phyloP scores from a whole-genome alignment of 2,113 vertebrate species.

The rat (Rattus norvegicus) region DNA sequence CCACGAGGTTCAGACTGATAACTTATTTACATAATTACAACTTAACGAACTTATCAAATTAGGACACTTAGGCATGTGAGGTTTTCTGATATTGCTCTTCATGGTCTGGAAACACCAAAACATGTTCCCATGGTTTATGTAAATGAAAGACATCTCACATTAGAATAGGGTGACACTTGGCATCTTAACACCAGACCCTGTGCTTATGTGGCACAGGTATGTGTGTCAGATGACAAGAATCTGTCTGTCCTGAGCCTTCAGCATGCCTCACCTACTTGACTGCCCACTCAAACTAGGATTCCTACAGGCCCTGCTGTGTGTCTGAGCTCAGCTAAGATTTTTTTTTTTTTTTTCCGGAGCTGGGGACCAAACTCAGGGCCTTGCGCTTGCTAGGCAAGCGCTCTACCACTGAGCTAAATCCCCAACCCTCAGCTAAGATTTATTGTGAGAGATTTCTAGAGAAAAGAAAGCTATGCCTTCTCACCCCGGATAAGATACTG shows the following conservation, averaged over 20 bases:
- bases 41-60: background rate
- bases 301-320: background rate
- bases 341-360: no score
- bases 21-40: background rate
- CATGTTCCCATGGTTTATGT: background rate
- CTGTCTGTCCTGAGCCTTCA: background rate
- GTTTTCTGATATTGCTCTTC: background rate
- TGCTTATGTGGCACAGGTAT: background rate
- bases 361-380: no score
- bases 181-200: background rate
- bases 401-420: no score
- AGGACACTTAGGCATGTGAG: background rate
- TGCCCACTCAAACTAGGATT: background rate
- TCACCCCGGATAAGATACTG: background rate
- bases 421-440: no score
- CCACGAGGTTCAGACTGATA: background rate
- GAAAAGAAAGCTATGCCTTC: background rate
- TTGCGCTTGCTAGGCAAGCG: no score
- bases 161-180: background rate
- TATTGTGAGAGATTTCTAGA: no score
- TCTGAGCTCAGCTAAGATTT: background rate
- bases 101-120: background rate
- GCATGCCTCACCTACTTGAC: background rate
- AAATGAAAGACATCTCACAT: background rate
- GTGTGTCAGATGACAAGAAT: background rate